Conservation (phyloP, 30 jellyfish, hydroid and myxozoan species). For the Cassiopea xamachana region DNA sequence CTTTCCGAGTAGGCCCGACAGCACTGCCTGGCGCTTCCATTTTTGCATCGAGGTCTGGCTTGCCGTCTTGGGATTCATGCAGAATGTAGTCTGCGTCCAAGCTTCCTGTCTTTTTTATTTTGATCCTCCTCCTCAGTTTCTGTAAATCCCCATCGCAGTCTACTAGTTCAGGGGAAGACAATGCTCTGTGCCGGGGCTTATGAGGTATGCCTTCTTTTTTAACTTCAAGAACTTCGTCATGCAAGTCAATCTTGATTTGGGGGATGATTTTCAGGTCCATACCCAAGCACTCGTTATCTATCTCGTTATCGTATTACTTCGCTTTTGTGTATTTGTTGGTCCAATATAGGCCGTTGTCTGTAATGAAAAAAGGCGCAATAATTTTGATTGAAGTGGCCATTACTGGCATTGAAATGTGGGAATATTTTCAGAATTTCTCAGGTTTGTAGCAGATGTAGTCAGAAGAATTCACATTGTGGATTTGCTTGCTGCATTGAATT, state of each 20-base stretch:
- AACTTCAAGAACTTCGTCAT: background rate
- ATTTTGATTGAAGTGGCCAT: no score
- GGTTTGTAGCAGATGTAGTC: no score
- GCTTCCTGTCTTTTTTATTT: background rate
- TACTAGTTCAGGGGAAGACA: background rate
- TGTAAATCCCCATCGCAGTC: background rate
- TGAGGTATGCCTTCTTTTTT: background rate
- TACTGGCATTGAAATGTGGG: no score
- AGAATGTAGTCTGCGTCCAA: background rate
- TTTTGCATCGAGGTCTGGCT: background rate
- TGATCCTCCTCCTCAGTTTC: background rate
- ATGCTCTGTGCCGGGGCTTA: background rate
- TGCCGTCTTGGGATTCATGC: background rate
- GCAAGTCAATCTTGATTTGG: slow-evolving; percentile 27
- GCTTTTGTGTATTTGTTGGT: background rate
- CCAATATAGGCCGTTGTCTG: background rate
- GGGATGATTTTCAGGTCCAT: slow-evolving; percentile 44
- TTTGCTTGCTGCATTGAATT: no score
- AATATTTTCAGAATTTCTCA: no score
- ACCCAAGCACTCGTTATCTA: background rate
- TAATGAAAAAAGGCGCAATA: no score
- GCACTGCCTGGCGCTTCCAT: background rate
- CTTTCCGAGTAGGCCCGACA: background rate
- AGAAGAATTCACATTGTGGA: no score
- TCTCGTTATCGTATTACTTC: background rate